These are phyloP conservation scores for Atta cephalotes DNA, from an alignment of 1,140 invertebrate genomes.

Conservation along the genomic window DNA sequence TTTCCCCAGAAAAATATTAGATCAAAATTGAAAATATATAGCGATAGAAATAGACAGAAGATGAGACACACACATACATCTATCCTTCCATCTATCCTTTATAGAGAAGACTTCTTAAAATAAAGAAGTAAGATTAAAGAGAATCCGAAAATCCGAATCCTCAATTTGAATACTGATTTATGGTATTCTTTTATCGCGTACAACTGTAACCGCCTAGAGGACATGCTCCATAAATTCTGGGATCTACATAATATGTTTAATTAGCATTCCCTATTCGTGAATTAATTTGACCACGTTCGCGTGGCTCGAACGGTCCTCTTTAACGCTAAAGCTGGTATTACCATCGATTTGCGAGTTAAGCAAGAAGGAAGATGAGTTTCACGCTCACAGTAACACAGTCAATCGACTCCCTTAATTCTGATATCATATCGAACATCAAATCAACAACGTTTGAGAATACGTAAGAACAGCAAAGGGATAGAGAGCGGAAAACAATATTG, in stretches of 20 bases:
- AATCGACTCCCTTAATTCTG: slow-evolving; percentile 7
- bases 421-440: slow-evolving; percentile 5
- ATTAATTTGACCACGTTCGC: slow-evolving; percentile 3
- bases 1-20: not conserved
- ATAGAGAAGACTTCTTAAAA: not conserved
- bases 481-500: not conserved
- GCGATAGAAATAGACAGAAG: not conserved
- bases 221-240: not conserved
- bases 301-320: not conserved
- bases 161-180: slow-evolving; percentile 15
- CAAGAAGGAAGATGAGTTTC: not conserved
- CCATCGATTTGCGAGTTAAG: slow-evolving; percentile 15
- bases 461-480: slow-evolving; percentile 21
- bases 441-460: not conserved
- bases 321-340: slow-evolving; percentile 19
- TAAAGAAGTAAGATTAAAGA: slow-evolving; percentile 3
- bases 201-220: not conserved
- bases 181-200: slow-evolving; percentile 2
- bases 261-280: not conserved
- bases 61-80: not conserved
- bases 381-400: not conserved
- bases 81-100: not conserved
- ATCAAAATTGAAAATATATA: slow-evolving; percentile 15
- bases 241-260: slow-evolving; percentile 24
- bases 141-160: not conserved